Evolutionary conservation across 1,140 invertebrate genomes (phyloP), one percentile per base, ranked within the genome.

Genomic region (Ruditapes philippinarum): DNA sequence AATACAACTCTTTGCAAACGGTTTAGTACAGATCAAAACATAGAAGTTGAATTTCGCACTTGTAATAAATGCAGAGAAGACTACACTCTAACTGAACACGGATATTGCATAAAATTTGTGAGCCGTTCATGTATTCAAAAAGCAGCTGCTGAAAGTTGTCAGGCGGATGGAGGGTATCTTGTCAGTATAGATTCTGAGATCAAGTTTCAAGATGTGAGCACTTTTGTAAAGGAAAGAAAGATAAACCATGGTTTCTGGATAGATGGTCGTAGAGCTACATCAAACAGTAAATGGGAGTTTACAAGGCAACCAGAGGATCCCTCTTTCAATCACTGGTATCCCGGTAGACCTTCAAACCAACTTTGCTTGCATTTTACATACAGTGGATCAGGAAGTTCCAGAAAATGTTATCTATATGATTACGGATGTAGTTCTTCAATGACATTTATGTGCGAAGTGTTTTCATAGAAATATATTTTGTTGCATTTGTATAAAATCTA

Each of bases 1-100:
- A 78, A 78, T 25, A 78, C 74, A 33, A 51, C 74, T 33, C 45
- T 78, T 0, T 78, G 74, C 38, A 28, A 51, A 54, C 49, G 49
- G 1, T 78, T 33, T 54, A 17, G 9, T 51, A 25, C 25, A 4
- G n/a, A n/a, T n/a, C 22, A 28, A 19, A 78, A n/a, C 17, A 12
- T 78, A 0, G 45, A 78, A n/a, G 51, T 57, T 25, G 74, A 78
- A 19, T 31, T 22, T 49, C 28, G 36, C 11, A 49, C 54, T 0
- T 78, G 74, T 36, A 78, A 38, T 4, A 25, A 14, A n/a, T 78
- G 74, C 54, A 40, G 40, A 36, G 49, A 51, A 0, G 31, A 78
- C 31, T 78, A 78, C n/a, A 54, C 42, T 14, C 5, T 78, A 14
- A 57, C 74, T 17, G 14, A 54, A 17, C 74, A 78, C 45, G 45